These are phyloP conservation scores for Hippocampus comes DNA, from an alignment of 2,113 vertebrate genomes.

Conservation along the genomic window DNA sequence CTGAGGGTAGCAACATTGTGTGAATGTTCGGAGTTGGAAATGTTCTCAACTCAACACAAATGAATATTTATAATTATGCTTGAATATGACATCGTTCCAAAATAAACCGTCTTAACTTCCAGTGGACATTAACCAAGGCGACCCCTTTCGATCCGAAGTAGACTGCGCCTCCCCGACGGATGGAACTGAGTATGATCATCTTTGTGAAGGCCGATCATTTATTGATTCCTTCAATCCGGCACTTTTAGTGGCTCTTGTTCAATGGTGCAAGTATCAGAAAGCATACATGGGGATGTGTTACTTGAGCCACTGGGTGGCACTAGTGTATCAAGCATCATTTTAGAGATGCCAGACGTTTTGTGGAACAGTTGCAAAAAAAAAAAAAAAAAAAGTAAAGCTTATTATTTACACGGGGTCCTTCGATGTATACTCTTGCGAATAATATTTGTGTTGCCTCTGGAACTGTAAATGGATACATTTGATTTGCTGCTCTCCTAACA, in stretches of 20 bases:
- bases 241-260: neutral
- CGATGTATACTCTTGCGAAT: neutral
- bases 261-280: neutral
- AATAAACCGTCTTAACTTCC: no score
- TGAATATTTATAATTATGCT: no score
- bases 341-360: neutral
- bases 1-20: no score
- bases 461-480: neutral
- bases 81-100: no score
- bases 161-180: no score
- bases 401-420: neutral
- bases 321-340: neutral
- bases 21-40: no score
- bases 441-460: neutral
- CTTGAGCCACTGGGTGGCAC: conserved; percentile 1
- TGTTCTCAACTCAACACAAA: no score
- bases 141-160: no score
- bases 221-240: no score
- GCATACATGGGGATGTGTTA: neutral
- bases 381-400: neutral
- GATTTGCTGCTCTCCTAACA: neutral
- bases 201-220: neutral
- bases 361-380: neutral
- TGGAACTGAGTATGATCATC: neutral
- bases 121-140: no score